These are phyloP conservation scores for Nyleta sp. DNA, from an alignment of 2,888 invertebrate species.

Conservation along the genomic window DNA sequence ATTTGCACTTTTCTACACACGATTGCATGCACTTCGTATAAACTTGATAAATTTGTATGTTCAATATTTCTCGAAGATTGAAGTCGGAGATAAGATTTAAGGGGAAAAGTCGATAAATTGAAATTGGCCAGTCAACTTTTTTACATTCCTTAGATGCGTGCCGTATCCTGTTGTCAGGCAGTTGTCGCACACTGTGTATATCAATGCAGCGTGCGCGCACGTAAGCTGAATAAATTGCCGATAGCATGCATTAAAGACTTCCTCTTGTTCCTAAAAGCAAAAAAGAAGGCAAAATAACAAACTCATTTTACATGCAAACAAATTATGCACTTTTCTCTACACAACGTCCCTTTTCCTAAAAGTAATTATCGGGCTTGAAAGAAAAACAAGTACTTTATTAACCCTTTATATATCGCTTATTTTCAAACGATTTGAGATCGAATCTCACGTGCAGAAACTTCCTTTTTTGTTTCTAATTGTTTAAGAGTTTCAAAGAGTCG, in stretches of 20 bases:
- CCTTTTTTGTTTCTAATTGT: no score
- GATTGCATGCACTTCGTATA: neutral
- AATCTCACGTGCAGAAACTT: no score
- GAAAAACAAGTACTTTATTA: constrained; percentile 3
- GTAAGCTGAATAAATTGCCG: constrained; percentile 63
- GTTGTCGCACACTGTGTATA: constrained; percentile 59
- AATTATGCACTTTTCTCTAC: constrained; percentile 38
- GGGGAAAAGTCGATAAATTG: constrained; percentile 50
- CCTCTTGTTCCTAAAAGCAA: constrained; percentile 41
- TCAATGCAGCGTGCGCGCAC: constrained; percentile 56
- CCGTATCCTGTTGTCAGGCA: constrained; percentile 61
- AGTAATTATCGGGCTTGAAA: constrained; percentile 23
- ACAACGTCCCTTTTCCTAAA: constrained; percentile 17
- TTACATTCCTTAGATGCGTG: constrained; percentile 61
- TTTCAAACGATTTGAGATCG: no score
- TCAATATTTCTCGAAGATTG: constrained; percentile 6
- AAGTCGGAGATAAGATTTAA: constrained; percentile 28
- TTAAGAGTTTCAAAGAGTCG: no score
- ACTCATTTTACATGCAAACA: constrained; percentile 53
- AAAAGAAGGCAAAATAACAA: constrained; percentile 20
- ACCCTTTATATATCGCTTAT: neutral
- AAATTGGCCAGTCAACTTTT: constrained; percentile 54
- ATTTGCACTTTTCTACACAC: neutral
- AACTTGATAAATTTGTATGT: constrained; percentile 1
- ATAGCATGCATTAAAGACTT: constrained; percentile 58